Evolutionary conservation across 1,140 invertebrate species (phyloP), one percentile per base, ranked within the genome.

Genomic region (Drosophila nasuta): DNA sequence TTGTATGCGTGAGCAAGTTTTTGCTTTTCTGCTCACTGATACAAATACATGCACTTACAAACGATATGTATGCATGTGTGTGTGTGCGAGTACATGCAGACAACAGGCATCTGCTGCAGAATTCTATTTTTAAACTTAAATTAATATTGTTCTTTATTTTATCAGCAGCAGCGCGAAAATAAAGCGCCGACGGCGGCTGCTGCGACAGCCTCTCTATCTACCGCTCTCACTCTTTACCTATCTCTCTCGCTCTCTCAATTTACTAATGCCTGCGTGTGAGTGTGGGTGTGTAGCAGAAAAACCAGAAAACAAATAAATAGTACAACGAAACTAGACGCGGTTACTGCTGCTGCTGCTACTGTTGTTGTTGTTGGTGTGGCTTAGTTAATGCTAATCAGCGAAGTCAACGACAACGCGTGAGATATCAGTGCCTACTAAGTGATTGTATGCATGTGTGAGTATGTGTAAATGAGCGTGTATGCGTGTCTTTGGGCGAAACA

Each of bases 131-230:
- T 88, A 88, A 88, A 88, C 83, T 88, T 88, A 88, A 88, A 89
- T 88, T 88, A 88, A 88, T 88, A 88, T 88, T 88, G 83, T 88
- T 88, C 83, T 88, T 88, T 88, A 88, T 88, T 88, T 88, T 88
- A 88, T 88, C 83, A 88, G 82, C 82, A 74, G 70, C 83, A 79
- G 77, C 80, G 82, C 82, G 76, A 87, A 81, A 82, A 87, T 87
- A 87, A 87, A 87, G 76, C 82, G 68, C 45, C 75, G 75, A 75
- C 63, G 63, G 71, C 78, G 75, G 79, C 82, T 81, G 82, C 76
- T 82, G 79, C 75, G 72, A 70, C 72, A 75, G 72, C 58, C 58
- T 45, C 63, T 67, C 63, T 35, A 15, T 28, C 1, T 54, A 7
- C 51, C 28, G 51, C 48, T 41, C 46, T 11, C 46, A 8, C 48